Evolutionary conservation across 2,888 invertebrate genomes (phyloP), one percentile per base, ranked within the genome.

Genomic region (Ommatoiulus sabulosus): DNA sequence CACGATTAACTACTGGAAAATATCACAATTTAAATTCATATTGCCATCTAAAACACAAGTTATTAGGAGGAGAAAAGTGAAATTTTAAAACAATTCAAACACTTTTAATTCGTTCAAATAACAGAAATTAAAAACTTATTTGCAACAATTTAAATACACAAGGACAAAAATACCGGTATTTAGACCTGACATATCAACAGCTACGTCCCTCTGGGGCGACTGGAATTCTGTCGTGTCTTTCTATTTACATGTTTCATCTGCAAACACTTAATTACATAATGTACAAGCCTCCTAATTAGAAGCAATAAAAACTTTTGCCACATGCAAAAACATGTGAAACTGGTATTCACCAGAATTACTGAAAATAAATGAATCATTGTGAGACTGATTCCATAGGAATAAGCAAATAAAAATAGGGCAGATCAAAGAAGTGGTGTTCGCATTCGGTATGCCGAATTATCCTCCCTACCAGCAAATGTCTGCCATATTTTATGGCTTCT

Each of bases 351-450:
- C 20, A 20, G 24, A 24, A 24, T 20, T 72, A 24, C 20, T 72
- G 80, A 43, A 80, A 63, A 63, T 4, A 12, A 57, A 17, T 57
- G 12, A 1, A 63, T n/a, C 4, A 35, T 12, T 86, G 24, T 46
- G 86, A 86, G 44, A 20, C 48, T 3, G 80, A 90, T 89, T 89
- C 89, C 44, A 89, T 43, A 15, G 89, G 80, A 52, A 87, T 88
- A 90, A 98, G 97, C 24, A 95, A 95, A 92, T 97, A 98, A 20
- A 98, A 94, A 90, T 97, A 94, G 10, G 92, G 91, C 90, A 95
- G 95, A 93, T 98, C 96, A 91, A 95, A 95, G 93, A 98, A 98
- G 92, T 97, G 97, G 92, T 97, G 96, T 5, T 96, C 95, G 91
- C 95, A 94, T 91, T 96, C 95, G 86, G 98, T 94, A 92, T 98